Evolutionary conservation across 2,113 vertebrate species (phyloP).

Genomic region (Antechinus flavipes): DNA sequence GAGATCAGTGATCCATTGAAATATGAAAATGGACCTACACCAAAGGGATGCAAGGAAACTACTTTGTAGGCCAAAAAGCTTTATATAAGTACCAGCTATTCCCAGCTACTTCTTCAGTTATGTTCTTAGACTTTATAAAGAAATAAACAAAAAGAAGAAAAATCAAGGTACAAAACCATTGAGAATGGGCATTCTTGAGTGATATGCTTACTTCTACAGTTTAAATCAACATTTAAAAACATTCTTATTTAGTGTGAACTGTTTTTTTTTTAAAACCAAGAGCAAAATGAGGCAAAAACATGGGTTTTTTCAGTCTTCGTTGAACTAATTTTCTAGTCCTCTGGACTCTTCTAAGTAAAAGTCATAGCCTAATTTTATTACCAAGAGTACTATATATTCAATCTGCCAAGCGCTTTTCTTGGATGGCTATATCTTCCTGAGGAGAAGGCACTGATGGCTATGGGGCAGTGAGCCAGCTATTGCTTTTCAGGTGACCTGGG

Average conservation of each 20-base stretch:
- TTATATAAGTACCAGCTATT: background rate
- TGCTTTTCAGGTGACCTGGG: conserved; percentile 41
- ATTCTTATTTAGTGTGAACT: conserved; percentile 55
- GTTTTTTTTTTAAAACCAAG: conserved; percentile 65
- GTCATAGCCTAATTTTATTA: conserved; percentile 71
- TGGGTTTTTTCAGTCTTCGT: conserved; percentile 64
- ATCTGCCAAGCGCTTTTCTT: conserved; percentile 73
- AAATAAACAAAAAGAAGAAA: background rate
- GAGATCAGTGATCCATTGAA: background rate
- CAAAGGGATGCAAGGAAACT: background rate
- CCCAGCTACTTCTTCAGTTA: background rate
- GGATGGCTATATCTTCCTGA: conserved; percentile 66
- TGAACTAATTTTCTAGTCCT: conserved; percentile 67
- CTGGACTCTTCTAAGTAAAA: conserved; percentile 71
- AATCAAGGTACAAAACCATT: background rate
- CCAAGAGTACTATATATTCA: conserved; percentile 54
- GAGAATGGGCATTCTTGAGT: background rate
- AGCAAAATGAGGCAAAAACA: conserved; percentile 72
- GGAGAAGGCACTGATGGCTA: conserved; percentile 56
- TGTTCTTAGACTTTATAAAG: background rate
- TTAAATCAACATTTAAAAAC: conserved; percentile 68
- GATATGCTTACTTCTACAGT: conserved; percentile 8
- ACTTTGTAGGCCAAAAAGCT: background rate
- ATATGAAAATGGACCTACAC: background rate
- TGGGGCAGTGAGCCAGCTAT: conserved; percentile 47